Conservation (phyloP, 2,113 vertebrate species). For the Scalopus aquaticus region DNA sequence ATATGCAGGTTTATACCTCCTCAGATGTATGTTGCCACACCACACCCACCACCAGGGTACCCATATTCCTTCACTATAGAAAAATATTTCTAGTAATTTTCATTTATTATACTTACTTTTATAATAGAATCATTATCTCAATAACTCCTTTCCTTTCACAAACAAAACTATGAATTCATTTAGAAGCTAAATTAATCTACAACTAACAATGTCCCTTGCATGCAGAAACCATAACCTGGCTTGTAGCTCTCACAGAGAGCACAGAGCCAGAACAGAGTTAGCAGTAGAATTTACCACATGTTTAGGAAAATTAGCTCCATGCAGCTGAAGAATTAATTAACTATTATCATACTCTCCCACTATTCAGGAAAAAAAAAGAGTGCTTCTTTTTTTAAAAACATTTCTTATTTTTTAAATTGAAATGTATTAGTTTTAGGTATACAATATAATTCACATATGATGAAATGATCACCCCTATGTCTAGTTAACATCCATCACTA, state of each 20-base stretch:
- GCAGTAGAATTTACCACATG: neutral
- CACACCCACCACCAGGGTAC: too few species aligned
- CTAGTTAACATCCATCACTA: too few species aligned
- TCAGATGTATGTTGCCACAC: too few species aligned
- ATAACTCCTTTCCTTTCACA: neutral
- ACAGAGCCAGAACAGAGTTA: neutral
- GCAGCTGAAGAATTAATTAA: neutral
- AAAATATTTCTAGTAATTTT: neutral
- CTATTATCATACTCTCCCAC: neutral
- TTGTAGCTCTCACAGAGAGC: neutral
- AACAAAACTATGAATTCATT: neutral
- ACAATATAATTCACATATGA: too few species aligned
- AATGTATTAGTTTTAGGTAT: too few species aligned
- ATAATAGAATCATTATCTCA: neutral
- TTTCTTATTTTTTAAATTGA: too few species aligned
- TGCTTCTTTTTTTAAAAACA: too few species aligned
- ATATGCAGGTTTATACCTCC: too few species aligned
- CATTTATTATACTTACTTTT: neutral
- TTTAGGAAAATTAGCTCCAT: neutral
- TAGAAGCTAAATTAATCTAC: neutral
- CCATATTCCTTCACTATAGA: too few species aligned
- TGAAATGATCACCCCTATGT: too few species aligned
- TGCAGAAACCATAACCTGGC: neutral
- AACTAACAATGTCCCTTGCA: neutral
- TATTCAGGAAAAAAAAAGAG: neutral